Evolutionary conservation across 2,888 invertebrate genomes (phyloP).

Genomic region (Mechanitis messenoides): DNA sequence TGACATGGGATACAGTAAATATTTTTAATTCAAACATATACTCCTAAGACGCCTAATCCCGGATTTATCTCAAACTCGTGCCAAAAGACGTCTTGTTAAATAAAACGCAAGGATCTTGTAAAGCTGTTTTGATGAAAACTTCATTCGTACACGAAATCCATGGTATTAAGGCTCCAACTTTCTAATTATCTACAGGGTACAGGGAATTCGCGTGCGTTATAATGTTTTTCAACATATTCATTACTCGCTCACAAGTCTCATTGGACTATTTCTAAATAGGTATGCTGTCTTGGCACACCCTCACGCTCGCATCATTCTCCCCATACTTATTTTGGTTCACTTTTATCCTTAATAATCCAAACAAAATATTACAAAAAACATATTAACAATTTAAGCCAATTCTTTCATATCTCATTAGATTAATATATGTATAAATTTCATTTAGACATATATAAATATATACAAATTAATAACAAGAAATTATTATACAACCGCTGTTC

Average conservation of each 20-base stretch:
- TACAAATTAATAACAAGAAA: slow-evolving; percentile 15
- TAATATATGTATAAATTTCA: slow-evolving; percentile 7
- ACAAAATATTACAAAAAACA: too few species aligned
- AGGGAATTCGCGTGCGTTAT: slow-evolving; percentile 1
- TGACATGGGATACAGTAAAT: not conserved
- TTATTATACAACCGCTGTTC: slow-evolving; percentile 11
- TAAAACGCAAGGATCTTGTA: slow-evolving; percentile 15
- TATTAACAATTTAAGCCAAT: too few species aligned
- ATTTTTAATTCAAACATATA: slow-evolving; percentile 8
- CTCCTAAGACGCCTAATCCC: slow-evolving; percentile 13
- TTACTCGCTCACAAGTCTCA: slow-evolving; percentile 16
- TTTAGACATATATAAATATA: slow-evolving; percentile 9
- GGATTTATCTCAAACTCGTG: slow-evolving; percentile 16
- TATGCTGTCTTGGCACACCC: not conserved
- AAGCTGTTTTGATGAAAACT: slow-evolving; percentile 19
- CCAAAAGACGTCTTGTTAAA: slow-evolving; percentile 15
- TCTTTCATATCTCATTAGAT: too few species aligned
- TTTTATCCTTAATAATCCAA: too few species aligned
- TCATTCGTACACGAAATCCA: slow-evolving; percentile 13
- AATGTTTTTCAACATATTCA: slow-evolving; percentile 17
- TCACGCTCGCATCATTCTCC: too few species aligned
- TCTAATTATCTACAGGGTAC: slow-evolving; percentile 16
- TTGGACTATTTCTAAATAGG: slow-evolving; percentile 13
- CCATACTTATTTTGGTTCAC: slow-evolving; percentile 6
- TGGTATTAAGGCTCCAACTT: slow-evolving; percentile 20